Base-by-base conservation (phyloP, 2,888 invertebrate species). In the Acanthoscelides obtectus region DNA sequence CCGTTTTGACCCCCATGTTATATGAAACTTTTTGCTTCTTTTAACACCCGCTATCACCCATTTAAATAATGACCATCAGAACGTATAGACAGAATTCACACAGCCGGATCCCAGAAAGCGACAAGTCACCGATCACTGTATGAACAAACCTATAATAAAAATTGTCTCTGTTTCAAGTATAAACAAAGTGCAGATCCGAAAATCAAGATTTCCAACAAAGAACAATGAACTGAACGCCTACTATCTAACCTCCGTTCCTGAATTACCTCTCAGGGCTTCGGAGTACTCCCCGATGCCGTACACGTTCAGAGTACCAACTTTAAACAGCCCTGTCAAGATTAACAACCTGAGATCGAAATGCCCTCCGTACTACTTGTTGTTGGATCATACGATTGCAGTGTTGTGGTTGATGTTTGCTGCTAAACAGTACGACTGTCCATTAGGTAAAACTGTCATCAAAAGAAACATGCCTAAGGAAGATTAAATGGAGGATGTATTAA, bases 361-460 rank as follows among this genome's bases (percentile, higher is more conserved):
- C 72, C 86, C 86, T 1, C 86, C 86, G 0, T 84, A 84, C 74
- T 80, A 84, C 74, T 67, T 86, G 3, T 83, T 84, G 66, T 75
- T 86, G 22, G 86, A 87, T 75, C 86, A 87, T 73, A 79, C 84
- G 0, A 81, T 87, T 20, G 85, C 86, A 0, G 86, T 86, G 2
- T 79, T 86, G 69, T 87, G 86, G 86, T 80, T 81, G 72, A 74
- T 86, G 25, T 86, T 86, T 77, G 82, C 82, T 22, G 74, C 77
- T 12, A 76, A 81, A 68, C 73, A 78, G 66, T 78, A 77, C 67
- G 74, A 77, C 45, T 77, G 77, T 66, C 77, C 78, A 20, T 70
- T 77, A 67, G 76, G 76, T 76, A 72, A 70, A 20, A 67, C 67
- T 65, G 8, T 63, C 19, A 63, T 12, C 63, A 63, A 63, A 8